Percentiles rank a stretch among this genome's conserved stretches.
phyloP scores from a whole-genome alignment of 2,797 vertebrate species.

The Gephyroberyx darwinii region DNA sequence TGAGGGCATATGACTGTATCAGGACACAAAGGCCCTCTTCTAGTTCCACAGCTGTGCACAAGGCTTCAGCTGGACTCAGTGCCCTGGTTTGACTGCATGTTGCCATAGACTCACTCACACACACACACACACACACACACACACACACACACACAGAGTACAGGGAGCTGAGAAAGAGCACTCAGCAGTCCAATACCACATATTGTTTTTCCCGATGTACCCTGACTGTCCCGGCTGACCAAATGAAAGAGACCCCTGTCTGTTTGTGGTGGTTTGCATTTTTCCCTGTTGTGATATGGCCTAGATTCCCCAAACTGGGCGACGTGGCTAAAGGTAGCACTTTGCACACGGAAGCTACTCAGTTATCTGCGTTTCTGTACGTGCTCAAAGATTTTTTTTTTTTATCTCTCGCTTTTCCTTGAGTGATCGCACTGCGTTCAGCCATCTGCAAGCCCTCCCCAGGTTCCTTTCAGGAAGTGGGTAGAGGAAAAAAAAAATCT shows the following conservation, averaged over 20 bases:
- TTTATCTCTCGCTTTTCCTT: background rate
- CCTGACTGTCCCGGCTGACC: slow-evolving; percentile 10
- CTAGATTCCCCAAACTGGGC: slow-evolving; percentile 41
- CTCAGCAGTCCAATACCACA: background rate
- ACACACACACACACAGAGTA: slow-evolving; percentile 3
- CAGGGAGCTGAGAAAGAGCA: slow-evolving; percentile 13
- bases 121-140: slow-evolving; percentile 10
- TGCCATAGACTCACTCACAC: slow-evolving; percentile 5
- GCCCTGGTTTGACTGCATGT: slow-evolving; percentile 46
- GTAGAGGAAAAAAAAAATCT: background rate
- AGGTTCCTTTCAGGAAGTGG: slow-evolving; percentile 36
- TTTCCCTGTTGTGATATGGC: slow-evolving; percentile 38
- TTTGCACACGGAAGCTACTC: slow-evolving; percentile 12
- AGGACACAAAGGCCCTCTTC: slow-evolving; percentile 54
- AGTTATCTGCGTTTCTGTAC: slow-evolving; percentile 27
- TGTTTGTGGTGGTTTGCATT: slow-evolving; percentile 26
- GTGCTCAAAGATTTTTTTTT: background rate
- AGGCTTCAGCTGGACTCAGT: slow-evolving; percentile 56
- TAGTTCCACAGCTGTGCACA: slow-evolving; percentile 59
- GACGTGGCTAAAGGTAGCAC: slow-evolving; percentile 41
- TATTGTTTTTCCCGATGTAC: too few species aligned
- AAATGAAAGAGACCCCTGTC: slow-evolving; percentile 45
- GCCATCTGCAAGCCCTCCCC: slow-evolving; percentile 14
- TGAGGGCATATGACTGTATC: slow-evolving; percentile 37
- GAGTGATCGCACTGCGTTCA: background rate